Evolutionary conservation across 2,113 vertebrate species (phyloP).

Genomic region (Canis aureus): DNA sequence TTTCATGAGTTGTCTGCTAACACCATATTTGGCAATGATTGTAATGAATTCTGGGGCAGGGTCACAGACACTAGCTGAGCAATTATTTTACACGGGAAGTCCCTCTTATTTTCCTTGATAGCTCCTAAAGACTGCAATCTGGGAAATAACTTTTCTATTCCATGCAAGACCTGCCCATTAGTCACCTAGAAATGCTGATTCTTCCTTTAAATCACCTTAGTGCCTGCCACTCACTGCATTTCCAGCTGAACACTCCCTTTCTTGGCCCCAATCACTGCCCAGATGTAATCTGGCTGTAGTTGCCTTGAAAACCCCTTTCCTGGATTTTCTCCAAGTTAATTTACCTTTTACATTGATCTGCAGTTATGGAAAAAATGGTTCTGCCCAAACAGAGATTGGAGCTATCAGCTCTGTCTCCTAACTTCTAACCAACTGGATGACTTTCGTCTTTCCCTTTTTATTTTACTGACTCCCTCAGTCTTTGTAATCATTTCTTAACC

Average conservation of each 20-base stretch:
- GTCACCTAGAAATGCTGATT: not conserved
- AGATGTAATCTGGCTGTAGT: not conserved
- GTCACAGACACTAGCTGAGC: not conserved
- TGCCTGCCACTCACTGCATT: not conserved
- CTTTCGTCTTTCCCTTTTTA: not conserved
- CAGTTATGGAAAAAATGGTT: not conserved
- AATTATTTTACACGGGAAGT: not conserved
- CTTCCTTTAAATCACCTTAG: not conserved
- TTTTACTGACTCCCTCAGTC: not conserved
- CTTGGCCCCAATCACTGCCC: not conserved
- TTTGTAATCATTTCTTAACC: not conserved
- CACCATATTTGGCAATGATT: not conserved
- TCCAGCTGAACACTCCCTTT: not conserved
- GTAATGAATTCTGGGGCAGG: not conserved
- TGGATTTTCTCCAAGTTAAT: not conserved
- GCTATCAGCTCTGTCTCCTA: not conserved
- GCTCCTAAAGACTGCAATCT: not conserved
- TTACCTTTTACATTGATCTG: not conserved
- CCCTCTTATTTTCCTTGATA: not conserved
- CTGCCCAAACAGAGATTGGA: not conserved
- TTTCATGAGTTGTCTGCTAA: not conserved
- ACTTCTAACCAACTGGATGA: not conserved
- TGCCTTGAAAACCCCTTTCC: not conserved
- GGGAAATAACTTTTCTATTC: not conserved
- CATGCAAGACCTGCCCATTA: not conserved